A percentile compares a stretch with the other conserved stretches of the same genome.
These are phyloP conservation scores for Steatornis caripensis DNA, from an alignment of 2,113 vertebrate species.

Conservation along the genomic window DNA sequence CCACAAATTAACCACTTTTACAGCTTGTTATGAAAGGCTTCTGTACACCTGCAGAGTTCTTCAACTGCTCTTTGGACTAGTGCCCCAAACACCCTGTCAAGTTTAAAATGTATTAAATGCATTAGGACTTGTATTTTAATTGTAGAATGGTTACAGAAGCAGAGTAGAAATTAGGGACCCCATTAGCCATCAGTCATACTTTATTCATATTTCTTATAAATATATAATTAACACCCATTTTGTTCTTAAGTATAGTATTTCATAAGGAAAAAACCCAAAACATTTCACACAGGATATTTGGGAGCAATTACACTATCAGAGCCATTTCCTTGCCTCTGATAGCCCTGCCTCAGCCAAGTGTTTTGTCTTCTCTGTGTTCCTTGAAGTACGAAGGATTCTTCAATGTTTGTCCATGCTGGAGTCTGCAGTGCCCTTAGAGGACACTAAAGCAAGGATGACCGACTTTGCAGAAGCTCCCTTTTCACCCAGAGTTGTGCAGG, in stretches of 20 bases:
- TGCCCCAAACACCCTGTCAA: background rate
- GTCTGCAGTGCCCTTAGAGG: background rate
- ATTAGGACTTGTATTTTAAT: background rate
- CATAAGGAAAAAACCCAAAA: background rate
- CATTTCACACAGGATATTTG: background rate
- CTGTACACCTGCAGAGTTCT: background rate
- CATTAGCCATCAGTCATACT: background rate
- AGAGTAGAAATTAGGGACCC: background rate
- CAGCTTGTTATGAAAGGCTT: background rate
- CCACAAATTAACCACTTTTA: background rate
- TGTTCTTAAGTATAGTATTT: background rate
- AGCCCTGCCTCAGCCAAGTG: background rate
- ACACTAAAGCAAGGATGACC: background rate
- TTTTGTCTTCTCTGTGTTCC: background rate
- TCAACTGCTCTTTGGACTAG: background rate
- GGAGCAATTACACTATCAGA: background rate
- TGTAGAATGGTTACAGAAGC: background rate
- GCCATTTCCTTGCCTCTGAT: background rate
- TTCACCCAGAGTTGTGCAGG: background rate
- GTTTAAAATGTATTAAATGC: background rate
- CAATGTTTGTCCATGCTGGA: background rate
- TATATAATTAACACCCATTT: background rate
- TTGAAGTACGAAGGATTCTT: background rate
- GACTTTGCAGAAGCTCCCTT: background rate
- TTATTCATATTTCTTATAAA: background rate